Conservation (phyloP, 2,888 invertebrate species). For the Trichopria drosophilae region DNA sequence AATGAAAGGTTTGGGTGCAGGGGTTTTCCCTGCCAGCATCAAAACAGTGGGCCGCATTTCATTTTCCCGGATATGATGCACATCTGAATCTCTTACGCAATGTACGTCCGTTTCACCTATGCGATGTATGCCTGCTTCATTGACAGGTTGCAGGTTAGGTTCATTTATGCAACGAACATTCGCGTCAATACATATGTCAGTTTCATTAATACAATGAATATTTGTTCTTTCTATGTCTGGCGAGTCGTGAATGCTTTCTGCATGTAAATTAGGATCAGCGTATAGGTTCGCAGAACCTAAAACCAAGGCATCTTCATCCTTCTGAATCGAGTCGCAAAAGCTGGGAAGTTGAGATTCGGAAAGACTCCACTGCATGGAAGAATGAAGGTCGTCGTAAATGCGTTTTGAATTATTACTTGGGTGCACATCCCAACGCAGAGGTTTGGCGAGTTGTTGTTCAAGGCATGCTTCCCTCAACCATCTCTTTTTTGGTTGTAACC, state of each 20-base stretch:
- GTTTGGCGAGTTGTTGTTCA: slow-evolving; percentile 61
- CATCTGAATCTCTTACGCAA: slow-evolving; percentile 26
- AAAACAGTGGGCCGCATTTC: slow-evolving; percentile 63
- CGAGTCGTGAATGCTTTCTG: not conserved
- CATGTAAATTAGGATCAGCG: slow-evolving; percentile 1
- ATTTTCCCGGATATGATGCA: slow-evolving; percentile 55
- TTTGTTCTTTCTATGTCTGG: slow-evolving; percentile 7
- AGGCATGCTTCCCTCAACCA: slow-evolving; percentile 64
- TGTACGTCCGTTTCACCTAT: slow-evolving; percentile 11
- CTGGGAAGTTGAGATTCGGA: slow-evolving; percentile 29
- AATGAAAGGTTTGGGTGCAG: slow-evolving; percentile 6
- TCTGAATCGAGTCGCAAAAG: slow-evolving; percentile 1
- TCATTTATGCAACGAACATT: slow-evolving; percentile 3
- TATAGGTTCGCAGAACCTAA: not conserved
- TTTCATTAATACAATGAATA: too few species aligned
- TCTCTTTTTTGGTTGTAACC: slow-evolving; percentile 64
- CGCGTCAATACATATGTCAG: not conserved
- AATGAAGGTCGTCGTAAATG: slow-evolving; percentile 26
- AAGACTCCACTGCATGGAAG: slow-evolving; percentile 28
- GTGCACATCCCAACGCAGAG: slow-evolving; percentile 59
- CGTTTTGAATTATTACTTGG: slow-evolving; percentile 19
- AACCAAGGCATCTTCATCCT: slow-evolving; percentile 8
- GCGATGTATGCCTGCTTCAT: too few species aligned
- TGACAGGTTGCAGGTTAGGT: too few species aligned
- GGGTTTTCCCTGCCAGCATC: slow-evolving; percentile 57